Conservation (phyloP, 2,888 invertebrate genomes). For the Andrena hattorfiana region DNA sequence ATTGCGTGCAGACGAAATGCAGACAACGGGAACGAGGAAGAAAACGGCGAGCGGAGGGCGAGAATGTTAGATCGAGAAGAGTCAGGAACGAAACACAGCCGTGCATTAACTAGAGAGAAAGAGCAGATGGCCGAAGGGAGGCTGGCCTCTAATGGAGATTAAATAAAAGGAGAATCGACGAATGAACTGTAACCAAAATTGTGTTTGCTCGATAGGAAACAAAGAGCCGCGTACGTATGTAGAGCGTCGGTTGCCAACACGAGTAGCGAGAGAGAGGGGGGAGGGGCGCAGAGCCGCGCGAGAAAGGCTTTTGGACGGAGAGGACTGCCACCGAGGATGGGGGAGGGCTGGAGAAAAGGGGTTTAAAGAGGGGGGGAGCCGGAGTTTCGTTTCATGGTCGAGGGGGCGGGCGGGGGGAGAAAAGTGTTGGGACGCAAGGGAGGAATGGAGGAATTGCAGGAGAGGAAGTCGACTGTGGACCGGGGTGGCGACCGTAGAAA, state of each 20-base stretch:
- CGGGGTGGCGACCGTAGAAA: constrained; percentile 77
- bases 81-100: constrained; percentile 19
- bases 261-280: constrained; percentile 30
- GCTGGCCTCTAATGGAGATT: constrained; percentile 73
- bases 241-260: constrained; percentile 37
- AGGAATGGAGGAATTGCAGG: constrained; percentile 61
- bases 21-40: not conserved
- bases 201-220: constrained; percentile 79
- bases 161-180: constrained; percentile 78
- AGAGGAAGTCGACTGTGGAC: constrained; percentile 68
- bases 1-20: not conserved
- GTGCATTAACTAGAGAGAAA: constrained; percentile 39
- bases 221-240: constrained; percentile 68
- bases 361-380: constrained; percentile 27
- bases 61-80: constrained; percentile 8
- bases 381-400: constrained; percentile 62
- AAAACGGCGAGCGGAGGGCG: not conserved
- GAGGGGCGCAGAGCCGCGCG: constrained; percentile 43
- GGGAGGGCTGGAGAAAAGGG: constrained; percentile 28
- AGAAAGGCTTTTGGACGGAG: constrained; percentile 41
- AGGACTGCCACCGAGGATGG: constrained; percentile 39
- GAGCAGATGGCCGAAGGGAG: constrained; percentile 40
- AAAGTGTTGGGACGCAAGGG: constrained; percentile 43
- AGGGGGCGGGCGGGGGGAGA: constrained; percentile 41
- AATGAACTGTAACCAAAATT: constrained; percentile 82